phyloP scores from a whole-genome alignment of 1,140 invertebrate genomes.

The Cephus cinctus region DNA sequence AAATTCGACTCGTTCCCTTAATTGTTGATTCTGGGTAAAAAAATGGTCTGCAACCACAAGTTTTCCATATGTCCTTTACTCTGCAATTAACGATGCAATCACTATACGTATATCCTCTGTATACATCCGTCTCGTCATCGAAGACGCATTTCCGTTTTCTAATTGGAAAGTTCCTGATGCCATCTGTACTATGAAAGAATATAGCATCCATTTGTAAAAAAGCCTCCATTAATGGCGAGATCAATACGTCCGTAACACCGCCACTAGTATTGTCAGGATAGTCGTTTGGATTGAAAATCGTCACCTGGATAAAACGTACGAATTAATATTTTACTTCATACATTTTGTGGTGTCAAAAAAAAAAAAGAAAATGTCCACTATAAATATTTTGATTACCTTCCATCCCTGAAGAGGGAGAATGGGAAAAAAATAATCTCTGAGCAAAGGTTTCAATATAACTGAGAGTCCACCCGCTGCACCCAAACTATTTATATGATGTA shows the following conservation, averaged over 20 bases:
- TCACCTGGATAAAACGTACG: slow-evolving; percentile 30
- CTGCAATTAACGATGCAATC: slow-evolving; percentile 61
- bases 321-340: background rate
- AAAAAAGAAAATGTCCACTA: background rate
- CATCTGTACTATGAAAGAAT: slow-evolving; percentile 23
- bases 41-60: slow-evolving; percentile 61
- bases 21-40: slow-evolving; percentile 33
- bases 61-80: slow-evolving; percentile 47
- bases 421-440: slow-evolving; percentile 57
- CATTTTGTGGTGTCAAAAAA: no score
- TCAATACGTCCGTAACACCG: slow-evolving; percentile 32
- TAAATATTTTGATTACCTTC: slow-evolving; percentile 30
- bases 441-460: slow-evolving; percentile 48
- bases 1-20: background rate
- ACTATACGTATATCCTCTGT: slow-evolving; percentile 57
- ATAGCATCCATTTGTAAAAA: slow-evolving; percentile 26
- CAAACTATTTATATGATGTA: slow-evolving; percentile 13
- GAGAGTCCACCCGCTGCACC: slow-evolving; percentile 45
- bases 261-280: slow-evolving; percentile 50
- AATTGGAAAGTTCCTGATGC: slow-evolving; percentile 18
- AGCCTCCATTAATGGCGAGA: slow-evolving; percentile 22
- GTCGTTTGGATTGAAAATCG: slow-evolving; percentile 50
- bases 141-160: slow-evolving; percentile 59
- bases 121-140: slow-evolving; percentile 45
- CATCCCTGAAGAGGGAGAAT: slow-evolving; percentile 36